phyloP scores from a whole-genome alignment of 2,797 vertebrate genomes.

The Ataeniobius toweri region DNA sequence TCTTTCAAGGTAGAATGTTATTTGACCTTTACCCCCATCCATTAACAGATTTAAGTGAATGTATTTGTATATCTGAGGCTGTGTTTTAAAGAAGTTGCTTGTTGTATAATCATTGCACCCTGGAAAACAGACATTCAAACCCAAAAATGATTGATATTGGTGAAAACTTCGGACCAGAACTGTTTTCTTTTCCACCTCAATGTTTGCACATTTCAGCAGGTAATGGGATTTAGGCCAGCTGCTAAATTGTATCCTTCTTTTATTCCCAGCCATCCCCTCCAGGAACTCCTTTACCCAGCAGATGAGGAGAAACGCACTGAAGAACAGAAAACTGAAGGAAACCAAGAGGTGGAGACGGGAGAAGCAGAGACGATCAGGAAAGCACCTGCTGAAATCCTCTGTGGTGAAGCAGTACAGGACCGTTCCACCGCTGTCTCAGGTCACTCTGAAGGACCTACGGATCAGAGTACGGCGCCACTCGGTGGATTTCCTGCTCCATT shows the following conservation, averaged over 20 bases:
- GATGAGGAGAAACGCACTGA: slow-evolving; percentile 81
- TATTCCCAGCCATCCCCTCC: slow-evolving; percentile 76
- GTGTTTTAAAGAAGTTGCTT: background rate
- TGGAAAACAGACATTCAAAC: background rate
- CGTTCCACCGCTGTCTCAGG: slow-evolving; percentile 55
- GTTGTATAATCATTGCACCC: background rate
- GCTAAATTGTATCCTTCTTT: slow-evolving; percentile 40
- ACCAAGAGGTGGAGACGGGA: slow-evolving; percentile 75
- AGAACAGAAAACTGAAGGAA: slow-evolving; percentile 74
- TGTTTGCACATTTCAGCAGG: background rate
- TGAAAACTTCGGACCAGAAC: background rate
- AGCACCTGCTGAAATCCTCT: slow-evolving; percentile 41
- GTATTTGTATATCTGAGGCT: background rate
- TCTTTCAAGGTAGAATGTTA: too few species aligned
- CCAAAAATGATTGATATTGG: background rate
- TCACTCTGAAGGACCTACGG: slow-evolving; percentile 69
- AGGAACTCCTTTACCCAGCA: slow-evolving; percentile 83
- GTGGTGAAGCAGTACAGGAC: slow-evolving; percentile 35
- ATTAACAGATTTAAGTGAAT: background rate
- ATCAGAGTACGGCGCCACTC: slow-evolving; percentile 78
- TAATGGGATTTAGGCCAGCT: background rate
- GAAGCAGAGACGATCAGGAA: slow-evolving; percentile 68
- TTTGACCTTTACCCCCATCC: too few species aligned
- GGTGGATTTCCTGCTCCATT: slow-evolving; percentile 75
- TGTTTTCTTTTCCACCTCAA: background rate